Evolutionary conservation across 2,888 invertebrate species (phyloP), one percentile per base, ranked within the genome.

Genomic region (Ptychoptera contaminata): DNA sequence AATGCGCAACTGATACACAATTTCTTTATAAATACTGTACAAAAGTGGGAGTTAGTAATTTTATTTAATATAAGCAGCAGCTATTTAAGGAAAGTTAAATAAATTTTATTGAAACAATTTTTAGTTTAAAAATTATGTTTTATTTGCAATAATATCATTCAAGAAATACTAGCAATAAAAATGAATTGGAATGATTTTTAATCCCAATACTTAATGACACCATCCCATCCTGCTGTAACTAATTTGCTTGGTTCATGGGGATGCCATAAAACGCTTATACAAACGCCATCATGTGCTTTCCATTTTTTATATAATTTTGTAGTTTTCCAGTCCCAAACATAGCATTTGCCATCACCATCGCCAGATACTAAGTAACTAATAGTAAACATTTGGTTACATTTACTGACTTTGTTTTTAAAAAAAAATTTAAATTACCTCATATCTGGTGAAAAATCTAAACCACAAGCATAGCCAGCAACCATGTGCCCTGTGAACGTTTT

Each of bases 251-350:
- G 87, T 64, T 99, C 98, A 60, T 98, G 97, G 0, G 98, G 98
- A 70, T 98, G 97, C 98, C 98, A 99, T 12, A 97, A 69, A 0
- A 82, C 79, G 12, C 82, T 77, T 49, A 96, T 96, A 61, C 97
- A 97, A 12, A 97, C 96, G 48, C 90, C 90, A 54, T 98, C 96
- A 62, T 99, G 98, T 0, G 98, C 98, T 65, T 97, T 96, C 90
- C 98, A 97, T 62, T 94, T 96, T 64, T 90, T 93, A 67, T 90
- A 93, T 49, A 98, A 71, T 68, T 96, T 94, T 50, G 97, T 97
- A 0, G 96, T 93, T 63, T 97, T 97, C 97, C 97, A 99, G 61
- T 98, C 97, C 98, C 98, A 99, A 38, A 98, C 80, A 65, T 92
- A 97, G 56, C 93, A 82, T 67, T 96, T 96, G 9, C 98, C 98